These are phyloP conservation scores for Sylvilagus bachmani DNA, from an alignment of 2,113 vertebrate species.

Conservation along the genomic window DNA sequence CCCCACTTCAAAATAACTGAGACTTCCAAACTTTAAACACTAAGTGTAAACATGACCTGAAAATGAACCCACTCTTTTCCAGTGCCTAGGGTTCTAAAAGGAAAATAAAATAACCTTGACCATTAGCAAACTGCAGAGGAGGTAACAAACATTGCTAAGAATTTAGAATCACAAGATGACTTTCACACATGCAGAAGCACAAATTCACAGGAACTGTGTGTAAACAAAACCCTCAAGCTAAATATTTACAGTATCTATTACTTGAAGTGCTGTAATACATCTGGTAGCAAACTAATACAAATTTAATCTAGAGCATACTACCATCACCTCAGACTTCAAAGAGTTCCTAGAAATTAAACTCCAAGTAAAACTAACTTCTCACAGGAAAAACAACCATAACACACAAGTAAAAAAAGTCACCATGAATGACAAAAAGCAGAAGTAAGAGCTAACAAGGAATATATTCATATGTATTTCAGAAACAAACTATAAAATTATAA, in stretches of 20 bases:
- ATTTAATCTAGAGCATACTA: background rate
- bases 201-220: background rate
- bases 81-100: background rate
- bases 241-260: background rate
- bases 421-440: background rate
- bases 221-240: background rate
- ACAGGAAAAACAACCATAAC: background rate
- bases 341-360: background rate
- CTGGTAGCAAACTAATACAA: background rate
- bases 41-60: background rate
- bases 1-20: background rate
- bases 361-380: background rate
- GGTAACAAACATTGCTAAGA: background rate
- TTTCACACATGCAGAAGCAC: background rate
- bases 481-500: slow-evolving; percentile 15
- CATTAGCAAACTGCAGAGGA: background rate
- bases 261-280: background rate
- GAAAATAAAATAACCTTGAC: background rate
- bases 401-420: background rate
- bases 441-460: background rate
- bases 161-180: background rate
- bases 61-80: background rate
- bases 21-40: background rate
- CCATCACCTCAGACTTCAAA: background rate
- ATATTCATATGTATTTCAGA: background rate